phyloP scores from a whole-genome alignment of 1,140 invertebrate species.

The Drosophila nasuta region DNA sequence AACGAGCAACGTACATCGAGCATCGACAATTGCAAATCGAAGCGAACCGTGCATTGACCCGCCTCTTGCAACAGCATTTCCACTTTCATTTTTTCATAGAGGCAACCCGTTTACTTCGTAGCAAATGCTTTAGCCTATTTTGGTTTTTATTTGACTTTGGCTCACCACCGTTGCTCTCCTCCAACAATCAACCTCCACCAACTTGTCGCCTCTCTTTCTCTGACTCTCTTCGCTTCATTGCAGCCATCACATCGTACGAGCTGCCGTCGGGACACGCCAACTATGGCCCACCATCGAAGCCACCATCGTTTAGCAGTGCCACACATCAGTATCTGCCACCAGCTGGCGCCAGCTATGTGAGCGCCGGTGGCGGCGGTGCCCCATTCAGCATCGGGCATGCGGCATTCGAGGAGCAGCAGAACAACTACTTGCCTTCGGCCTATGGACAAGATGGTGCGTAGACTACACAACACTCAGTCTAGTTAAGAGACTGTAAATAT shows the following conservation, averaged over 20 bases:
- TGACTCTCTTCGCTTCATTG: conserved; percentile 41
- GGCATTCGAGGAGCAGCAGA: conserved; percentile 78
- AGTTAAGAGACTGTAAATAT: neutral
- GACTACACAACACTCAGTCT: neutral
- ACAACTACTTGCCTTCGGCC: conserved; percentile 78
- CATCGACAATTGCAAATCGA: conserved; percentile 45
- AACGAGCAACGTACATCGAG: no score
- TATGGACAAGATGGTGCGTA: conserved; percentile 84
- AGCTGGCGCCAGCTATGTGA: conserved; percentile 61
- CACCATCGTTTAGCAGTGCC: conserved; percentile 77
- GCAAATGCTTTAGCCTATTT: conserved; percentile 58
- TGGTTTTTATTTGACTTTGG: conserved; percentile 28
- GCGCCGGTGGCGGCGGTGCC: conserved; percentile 62
- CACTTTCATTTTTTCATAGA: conserved; percentile 69
- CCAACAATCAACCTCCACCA: neutral
- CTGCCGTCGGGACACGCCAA: conserved; percentile 76
- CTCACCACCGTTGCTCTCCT: conserved; percentile 8
- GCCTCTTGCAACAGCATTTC: conserved; percentile 43
- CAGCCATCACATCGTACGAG: conserved; percentile 82
- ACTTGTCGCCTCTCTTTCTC: conserved; percentile 16
- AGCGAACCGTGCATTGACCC: conserved; percentile 61
- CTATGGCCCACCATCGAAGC: conserved; percentile 82
- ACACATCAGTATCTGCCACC: conserved; percentile 81
- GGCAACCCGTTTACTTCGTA: conserved; percentile 57
- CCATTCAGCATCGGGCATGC: conserved; percentile 76